Evolutionary conservation across 2,113 vertebrate genomes (phyloP), one percentile per base, ranked within the genome.

Genomic region (Cephalopterus ornatus): DNA sequence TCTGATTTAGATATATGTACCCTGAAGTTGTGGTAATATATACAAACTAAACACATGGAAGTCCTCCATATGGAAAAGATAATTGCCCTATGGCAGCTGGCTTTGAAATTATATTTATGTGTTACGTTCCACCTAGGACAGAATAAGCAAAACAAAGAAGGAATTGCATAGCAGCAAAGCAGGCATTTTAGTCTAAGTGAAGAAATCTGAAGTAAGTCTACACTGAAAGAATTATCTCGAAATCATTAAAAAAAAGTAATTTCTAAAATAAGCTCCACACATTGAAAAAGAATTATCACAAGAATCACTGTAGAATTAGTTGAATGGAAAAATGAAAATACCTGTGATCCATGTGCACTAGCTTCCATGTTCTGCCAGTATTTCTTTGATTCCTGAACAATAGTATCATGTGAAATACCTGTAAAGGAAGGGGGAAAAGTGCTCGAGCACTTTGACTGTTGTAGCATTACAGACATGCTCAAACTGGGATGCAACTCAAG

Each of bases 331-430:
- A 76, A 33, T 12, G 5, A 76, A 81, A 84, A 82, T 98, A 99
- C 99, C 99, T 99, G 99, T 15, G 97, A 92, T 89, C 98, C 98
- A 68, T 98, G 99, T 52, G 97, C 83, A 21, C 92, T 98, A 33
- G 98, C 97, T 67, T 98, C 98, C 90, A 98, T 88, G 73, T 97
- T 98, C 79, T 97, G 98, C 98, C 99, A 99, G 97, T 98, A 99
- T 63, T 98, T 99, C 88, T 98, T 98, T 44, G 99, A 99, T 95
- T 99, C 99, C 87, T 99, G 98, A 96, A 98, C 99, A 94, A 99
- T 99, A 96, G 95, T 97, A 97, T 99, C 99, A 94, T 98, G 98
- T 28, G 98, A 98, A 95, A 99, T 99, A 94, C 98, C 99, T 99
- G 95, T 33, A 59, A 93, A 93, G 77, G 52, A 65, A 73, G 24